Conservation (phyloP, 2,888 invertebrate species). For the Ecliptopera silaceata region DNA sequence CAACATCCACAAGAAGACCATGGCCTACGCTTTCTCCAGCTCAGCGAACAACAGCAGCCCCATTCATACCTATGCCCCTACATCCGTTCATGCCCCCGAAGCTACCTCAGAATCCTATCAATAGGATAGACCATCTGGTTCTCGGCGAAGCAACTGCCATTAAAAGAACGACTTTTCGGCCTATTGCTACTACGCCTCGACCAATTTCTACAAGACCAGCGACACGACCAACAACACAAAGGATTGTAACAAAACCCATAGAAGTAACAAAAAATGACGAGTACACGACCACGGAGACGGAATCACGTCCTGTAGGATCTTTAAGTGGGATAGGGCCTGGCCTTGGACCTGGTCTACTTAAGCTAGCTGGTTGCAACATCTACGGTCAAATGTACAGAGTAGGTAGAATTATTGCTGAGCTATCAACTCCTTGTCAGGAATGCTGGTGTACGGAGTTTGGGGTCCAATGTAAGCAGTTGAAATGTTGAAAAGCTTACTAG, state of each 20-base stretch:
- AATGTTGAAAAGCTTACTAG: slow-evolving; percentile 65
- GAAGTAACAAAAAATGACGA: slow-evolving; percentile 46
- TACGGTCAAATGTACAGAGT: slow-evolving; percentile 94
- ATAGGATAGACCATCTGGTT: slow-evolving; percentile 72
- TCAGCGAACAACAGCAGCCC: slow-evolving; percentile 41
- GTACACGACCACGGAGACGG: slow-evolving; percentile 41
- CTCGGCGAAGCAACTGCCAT: slow-evolving; percentile 74
- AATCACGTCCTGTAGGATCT: slow-evolving; percentile 42
- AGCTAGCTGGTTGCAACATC: slow-evolving; percentile 94
- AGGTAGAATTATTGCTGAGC: slow-evolving; percentile 90
- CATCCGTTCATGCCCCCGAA: slow-evolving; percentile 54
- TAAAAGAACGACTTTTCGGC: slow-evolving; percentile 53
- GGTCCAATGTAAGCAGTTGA: slow-evolving; percentile 89
- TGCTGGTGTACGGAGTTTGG: slow-evolving; percentile 94
- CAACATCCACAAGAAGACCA: slow-evolving; percentile 38
- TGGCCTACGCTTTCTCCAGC: slow-evolving; percentile 26
- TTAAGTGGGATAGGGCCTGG: slow-evolving; percentile 69
- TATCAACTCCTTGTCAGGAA: slow-evolving; percentile 91
- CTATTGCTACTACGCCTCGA: slow-evolving; percentile 40
- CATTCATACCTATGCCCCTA: slow-evolving; percentile 60
- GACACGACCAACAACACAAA: slow-evolving; percentile 30
- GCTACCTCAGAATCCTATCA: slow-evolving; percentile 54
- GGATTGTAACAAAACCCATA: slow-evolving; percentile 22
- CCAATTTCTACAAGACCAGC: slow-evolving; percentile 38
- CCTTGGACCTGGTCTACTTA: slow-evolving; percentile 85